phyloP scores from a whole-genome alignment of 2,888 invertebrate genomes.

The Syritta pipiens region DNA sequence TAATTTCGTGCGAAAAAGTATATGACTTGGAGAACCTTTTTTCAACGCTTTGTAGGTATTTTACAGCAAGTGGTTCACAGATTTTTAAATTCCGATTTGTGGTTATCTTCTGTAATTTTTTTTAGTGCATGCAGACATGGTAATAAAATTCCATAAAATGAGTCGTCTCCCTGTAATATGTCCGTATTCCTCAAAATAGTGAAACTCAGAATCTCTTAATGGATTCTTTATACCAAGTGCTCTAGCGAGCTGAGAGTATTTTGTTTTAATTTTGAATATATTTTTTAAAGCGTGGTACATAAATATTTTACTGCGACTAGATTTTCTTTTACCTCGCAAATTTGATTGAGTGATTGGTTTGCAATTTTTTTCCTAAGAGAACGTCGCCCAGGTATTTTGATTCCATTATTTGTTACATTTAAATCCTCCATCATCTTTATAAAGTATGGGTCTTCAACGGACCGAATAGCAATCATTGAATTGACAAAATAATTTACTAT shows the following conservation, averaged over 20 bases:
- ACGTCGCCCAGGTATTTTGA: background rate
- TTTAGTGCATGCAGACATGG: constrained; percentile 17
- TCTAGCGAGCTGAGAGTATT: too few relatives aligned
- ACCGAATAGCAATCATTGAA: constrained; percentile 1
- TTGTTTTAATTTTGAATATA: constrained; percentile 27
- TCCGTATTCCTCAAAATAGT: constrained; percentile 25
- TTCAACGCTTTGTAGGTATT: constrained; percentile 8
- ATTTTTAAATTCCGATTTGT: constrained; percentile 19
- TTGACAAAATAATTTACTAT: constrained; percentile 6
- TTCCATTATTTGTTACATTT: background rate
- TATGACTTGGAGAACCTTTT: constrained; percentile 10
- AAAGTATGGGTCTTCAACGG: constrained; percentile 3
- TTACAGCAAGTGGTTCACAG: constrained; percentile 9
- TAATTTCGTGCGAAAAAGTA: background rate
- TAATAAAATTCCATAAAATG: constrained; percentile 27
- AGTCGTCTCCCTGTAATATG: constrained; percentile 13
- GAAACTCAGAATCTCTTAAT: constrained; percentile 28
- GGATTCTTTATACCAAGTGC: too few relatives aligned
- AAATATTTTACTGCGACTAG: too few relatives aligned
- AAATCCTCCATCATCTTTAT: constrained; percentile 6
- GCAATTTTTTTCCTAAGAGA: too few relatives aligned
- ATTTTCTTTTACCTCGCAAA: too few relatives aligned
- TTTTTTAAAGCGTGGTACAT: constrained; percentile 37
- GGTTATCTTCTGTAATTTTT: constrained; percentile 20
- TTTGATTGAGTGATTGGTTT: too few relatives aligned